Base-by-base conservation (phyloP, 2,888 invertebrate genomes). In the Sussaba pulchella region DNA sequence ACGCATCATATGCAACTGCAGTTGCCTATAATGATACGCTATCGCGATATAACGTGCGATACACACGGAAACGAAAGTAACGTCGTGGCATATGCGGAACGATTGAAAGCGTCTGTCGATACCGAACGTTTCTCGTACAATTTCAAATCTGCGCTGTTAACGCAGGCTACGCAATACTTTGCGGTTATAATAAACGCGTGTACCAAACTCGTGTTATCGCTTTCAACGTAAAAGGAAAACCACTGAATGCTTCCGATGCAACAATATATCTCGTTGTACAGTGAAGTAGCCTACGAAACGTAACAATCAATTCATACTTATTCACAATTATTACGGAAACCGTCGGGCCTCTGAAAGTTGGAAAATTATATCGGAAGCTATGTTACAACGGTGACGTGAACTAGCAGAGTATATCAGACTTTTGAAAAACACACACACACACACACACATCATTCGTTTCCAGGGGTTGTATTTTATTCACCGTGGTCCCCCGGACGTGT, bases 101-200 rank as follows among this genome's bases (percentile, higher is more conserved):
- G 78, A 81, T 77, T 83, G 82, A 82, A 82, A 83, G 83, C 82
- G 69, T 73, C 82, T 77, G 81, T 78, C 79, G 74, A 81, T 83
- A 71, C 66, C n/a, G n/a, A 59, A 50, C 50, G 52, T 61, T 57
- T 36, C 57, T 54, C 43, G 71, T 43, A 59, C 57, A 78, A 76
- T 78, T 72, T 45, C 71, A 75, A 78, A 52, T 71, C 63, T 72
- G 63, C 73, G 61, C 43, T 39, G 26, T 19, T 26, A 45, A 41
- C 70, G 63, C 63, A 77, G 47, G 70, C 72, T 74, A 47, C 73
- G 39, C 41, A 8, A 12, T n/a, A n/a, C n/a, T n/a, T n/a, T n/a
- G n/a, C n/a, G n/a, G 52, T 73, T 63, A 64, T 64, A 77, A 74
- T 74, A 77, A 61, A 61, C 36, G 19, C 31, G 72, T 73, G 57